phyloP scores from a whole-genome alignment of 2,797 vertebrate genomes.

The Danio aesculapii region DNA sequence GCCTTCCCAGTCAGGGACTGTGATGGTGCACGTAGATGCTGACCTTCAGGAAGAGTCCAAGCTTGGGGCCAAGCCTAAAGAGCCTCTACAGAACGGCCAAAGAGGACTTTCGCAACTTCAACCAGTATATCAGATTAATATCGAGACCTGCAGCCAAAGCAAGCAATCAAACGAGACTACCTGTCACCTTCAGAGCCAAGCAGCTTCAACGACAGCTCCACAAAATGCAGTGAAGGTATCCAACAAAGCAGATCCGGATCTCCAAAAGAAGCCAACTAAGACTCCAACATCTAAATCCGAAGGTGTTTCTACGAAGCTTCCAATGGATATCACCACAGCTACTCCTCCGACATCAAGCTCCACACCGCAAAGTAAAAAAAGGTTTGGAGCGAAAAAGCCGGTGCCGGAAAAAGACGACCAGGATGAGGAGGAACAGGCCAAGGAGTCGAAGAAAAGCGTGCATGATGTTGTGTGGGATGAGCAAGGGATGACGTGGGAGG shows the following conservation, averaged over 20 bases:
- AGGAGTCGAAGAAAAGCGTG: slow-evolving; percentile 76
- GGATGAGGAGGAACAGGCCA: slow-evolving; percentile 69
- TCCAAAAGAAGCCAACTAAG: slow-evolving; percentile 51
- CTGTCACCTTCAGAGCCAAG: slow-evolving; percentile 41
- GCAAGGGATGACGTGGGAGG: slow-evolving; percentile 99
- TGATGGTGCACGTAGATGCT: slow-evolving; percentile 53
- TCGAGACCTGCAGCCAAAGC: slow-evolving; percentile 68
- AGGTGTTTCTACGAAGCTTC: slow-evolving; percentile 37
- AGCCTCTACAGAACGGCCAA: slow-evolving; percentile 69
- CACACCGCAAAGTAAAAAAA: slow-evolving; percentile 58
- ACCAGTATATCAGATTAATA: slow-evolving; percentile 79
- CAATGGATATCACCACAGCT: slow-evolving; percentile 64
- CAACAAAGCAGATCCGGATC: slow-evolving; percentile 31
- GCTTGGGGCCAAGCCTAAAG: slow-evolving; percentile 70
- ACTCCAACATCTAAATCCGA: slow-evolving; percentile 61
- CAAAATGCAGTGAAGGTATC: slow-evolving; percentile 14
- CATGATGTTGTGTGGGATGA: slow-evolving; percentile 97
- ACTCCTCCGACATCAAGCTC: slow-evolving; percentile 60
- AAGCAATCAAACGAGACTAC: slow-evolving; percentile 46
- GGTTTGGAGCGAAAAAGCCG: slow-evolving; percentile 49
- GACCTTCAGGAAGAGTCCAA: slow-evolving; percentile 62
- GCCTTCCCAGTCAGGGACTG: slow-evolving; percentile 58
- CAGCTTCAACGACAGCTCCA: slow-evolving; percentile 28
- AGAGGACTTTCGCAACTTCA: slow-evolving; percentile 53
- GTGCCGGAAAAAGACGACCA: slow-evolving; percentile 64